Conservation (phyloP, 35 echinoderm and acorn worm genomes). For the Diadema setosum region DNA sequence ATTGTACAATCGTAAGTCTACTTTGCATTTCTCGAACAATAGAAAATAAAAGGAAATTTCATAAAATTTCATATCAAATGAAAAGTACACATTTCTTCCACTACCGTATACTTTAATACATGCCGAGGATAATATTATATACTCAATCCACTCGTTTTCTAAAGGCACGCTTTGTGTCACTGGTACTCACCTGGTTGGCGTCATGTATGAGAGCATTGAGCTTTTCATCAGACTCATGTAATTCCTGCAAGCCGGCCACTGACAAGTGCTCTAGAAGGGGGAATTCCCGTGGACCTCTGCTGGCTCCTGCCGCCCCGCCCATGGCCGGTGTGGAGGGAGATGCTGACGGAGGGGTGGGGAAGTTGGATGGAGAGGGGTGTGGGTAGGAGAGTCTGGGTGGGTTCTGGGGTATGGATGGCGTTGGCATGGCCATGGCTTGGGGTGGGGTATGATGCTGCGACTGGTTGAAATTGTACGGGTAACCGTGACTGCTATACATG, state of each 20-base stretch:
- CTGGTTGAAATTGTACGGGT: constrained; percentile 12
- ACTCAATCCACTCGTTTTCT: neutral
- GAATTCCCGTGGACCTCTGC: neutral
- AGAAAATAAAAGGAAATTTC: neutral
- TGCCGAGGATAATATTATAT: neutral
- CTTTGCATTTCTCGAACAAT: neutral
- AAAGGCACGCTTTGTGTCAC: neutral
- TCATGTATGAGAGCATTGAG: constrained; percentile 10
- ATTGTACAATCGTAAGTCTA: neutral
- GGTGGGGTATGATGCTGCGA: neutral
- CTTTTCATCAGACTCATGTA: constrained; percentile 4
- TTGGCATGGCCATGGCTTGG: neutral
- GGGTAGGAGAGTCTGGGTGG: neutral
- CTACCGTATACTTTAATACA: too few relatives aligned
- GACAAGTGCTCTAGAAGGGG: neutral
- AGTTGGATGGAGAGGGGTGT: neutral
- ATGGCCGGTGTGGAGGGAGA: neutral
- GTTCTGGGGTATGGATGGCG: neutral
- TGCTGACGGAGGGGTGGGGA: neutral
- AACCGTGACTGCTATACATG: constrained; percentile 45
- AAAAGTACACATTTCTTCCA: too few relatives aligned
- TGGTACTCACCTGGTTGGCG: neutral
- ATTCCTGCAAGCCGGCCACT: neutral
- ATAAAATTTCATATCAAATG: neutral
- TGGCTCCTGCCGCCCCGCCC: neutral